Evolutionary conservation across 2,113 vertebrate species (phyloP), one percentile per base, ranked within the genome.

Genomic region (Chionis minor): DNA sequence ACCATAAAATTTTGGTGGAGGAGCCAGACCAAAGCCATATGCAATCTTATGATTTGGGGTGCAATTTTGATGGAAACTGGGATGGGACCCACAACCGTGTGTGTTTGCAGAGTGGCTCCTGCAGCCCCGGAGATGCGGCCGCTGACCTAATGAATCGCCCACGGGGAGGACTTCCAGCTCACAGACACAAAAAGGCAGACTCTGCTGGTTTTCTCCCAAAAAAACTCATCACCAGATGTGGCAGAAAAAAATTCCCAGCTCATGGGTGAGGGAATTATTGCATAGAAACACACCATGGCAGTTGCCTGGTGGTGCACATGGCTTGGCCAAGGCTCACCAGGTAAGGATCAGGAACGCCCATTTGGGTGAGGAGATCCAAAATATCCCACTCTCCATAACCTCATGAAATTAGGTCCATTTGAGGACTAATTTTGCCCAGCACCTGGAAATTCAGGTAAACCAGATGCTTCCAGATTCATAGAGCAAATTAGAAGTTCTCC

Each of bases 71-170:
- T 6, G 28, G 45, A 58, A 42, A 54, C n/a, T 27, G 33, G 63
- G 32, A 54, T 3, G 1, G 0, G 1, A 58, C 14, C 52, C 56
- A 9, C 2, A 4, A 2, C 12, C 5, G 6, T 0, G 0, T 7
- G 23, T 45, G 23, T 59, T 86, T 71, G 62, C 52, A 56, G 16
- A 62, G 54, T 22, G 66, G 59, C 19, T 96, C 55, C 78, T 70
- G 62, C 54, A 77, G 51, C 73, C 69, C 66, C 62, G 16, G 47
- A 47, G 66, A 52, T 0, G 8, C 1, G 6, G 23, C 14, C 59
- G 67, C 55, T 63, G 55, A 56, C 33, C 44, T 11, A 22, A 67
- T 30, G 56, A 54, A 75, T 58, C 58, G 8, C 79, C n/a, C 62
- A 21, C 4, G 0, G 32, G 66, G 61, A 81, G 23, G 40, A 38